Conservation (phyloP, 2,888 invertebrate genomes). For the Pristionchus arcanus region DNA sequence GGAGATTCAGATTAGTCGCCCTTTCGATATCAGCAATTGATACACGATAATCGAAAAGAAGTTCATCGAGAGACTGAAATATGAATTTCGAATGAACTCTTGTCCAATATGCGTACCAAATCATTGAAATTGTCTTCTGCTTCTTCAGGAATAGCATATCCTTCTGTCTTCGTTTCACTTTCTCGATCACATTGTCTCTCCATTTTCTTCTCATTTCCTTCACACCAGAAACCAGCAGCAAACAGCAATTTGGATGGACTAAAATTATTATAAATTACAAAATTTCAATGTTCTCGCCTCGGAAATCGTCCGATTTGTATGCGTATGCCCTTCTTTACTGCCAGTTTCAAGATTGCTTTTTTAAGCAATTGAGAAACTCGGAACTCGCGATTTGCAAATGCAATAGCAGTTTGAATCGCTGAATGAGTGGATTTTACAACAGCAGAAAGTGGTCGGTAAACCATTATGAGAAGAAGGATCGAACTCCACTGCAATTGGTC, state of each 20-base stretch:
- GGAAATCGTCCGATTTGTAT: conserved; percentile 22
- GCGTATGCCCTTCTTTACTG: neutral
- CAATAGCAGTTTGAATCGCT: neutral
- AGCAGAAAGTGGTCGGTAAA: neutral
- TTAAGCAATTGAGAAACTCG: neutral
- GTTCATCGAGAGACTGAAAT: neutral
- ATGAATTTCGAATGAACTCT: neutral
- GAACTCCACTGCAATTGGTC: neutral
- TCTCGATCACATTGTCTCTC: conserved; percentile 6
- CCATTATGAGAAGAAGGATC: neutral
- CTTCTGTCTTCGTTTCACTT: neutral
- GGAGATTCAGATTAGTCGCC: neutral
- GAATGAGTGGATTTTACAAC: neutral
- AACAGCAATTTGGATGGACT: neutral
- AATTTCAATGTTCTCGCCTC: neutral
- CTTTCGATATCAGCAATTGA: neutral
- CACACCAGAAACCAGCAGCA: conserved; percentile 21
- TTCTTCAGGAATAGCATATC: neutral
- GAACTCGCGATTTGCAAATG: neutral
- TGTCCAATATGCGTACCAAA: neutral
- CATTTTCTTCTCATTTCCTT: neutral
- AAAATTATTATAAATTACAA: neutral
- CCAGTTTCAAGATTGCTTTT: neutral
- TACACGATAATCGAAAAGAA: conserved; percentile 31
- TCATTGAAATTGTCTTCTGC: conserved; percentile 15